Conservation (phyloP, 37 sponge, comb jelly and placozoan species). For the Agelas oroides region DNA sequence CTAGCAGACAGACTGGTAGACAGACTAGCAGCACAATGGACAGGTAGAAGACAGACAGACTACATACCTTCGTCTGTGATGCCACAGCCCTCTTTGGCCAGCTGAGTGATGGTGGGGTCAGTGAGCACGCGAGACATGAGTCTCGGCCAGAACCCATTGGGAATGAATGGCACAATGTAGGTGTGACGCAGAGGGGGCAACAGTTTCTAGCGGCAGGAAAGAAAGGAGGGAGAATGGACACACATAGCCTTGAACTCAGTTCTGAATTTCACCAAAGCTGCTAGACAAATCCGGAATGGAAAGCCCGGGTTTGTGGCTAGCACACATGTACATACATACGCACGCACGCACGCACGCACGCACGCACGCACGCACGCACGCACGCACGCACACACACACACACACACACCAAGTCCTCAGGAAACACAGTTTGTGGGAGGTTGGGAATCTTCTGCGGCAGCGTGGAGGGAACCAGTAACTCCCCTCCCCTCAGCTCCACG, state of each 20-base stretch:
- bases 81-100: constrained; percentile 71
- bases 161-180: constrained; percentile 77
- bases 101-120: constrained; percentile 57
- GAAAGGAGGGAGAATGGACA: not conserved
- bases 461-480: constrained; percentile 84
- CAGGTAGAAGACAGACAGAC: no score
- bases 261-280: no score
- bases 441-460: constrained; percentile 58
- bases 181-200: constrained; percentile 73
- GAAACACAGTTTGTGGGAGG: constrained; percentile 32
- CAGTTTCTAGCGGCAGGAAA: constrained; percentile 28
- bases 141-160: constrained; percentile 89
- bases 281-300: no score
- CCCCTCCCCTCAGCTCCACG: constrained; percentile 69
- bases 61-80: constrained; percentile 51
- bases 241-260: not conserved
- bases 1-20: no score
- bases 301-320: no score
- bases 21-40: no score
- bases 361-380: no score
- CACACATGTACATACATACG: no score
- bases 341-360: no score
- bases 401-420: constrained; percentile 28
- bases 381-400: no score
- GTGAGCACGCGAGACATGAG: constrained; percentile 83